Conservation (phyloP, 2,113 vertebrate species). For the Falco punctatus region DNA sequence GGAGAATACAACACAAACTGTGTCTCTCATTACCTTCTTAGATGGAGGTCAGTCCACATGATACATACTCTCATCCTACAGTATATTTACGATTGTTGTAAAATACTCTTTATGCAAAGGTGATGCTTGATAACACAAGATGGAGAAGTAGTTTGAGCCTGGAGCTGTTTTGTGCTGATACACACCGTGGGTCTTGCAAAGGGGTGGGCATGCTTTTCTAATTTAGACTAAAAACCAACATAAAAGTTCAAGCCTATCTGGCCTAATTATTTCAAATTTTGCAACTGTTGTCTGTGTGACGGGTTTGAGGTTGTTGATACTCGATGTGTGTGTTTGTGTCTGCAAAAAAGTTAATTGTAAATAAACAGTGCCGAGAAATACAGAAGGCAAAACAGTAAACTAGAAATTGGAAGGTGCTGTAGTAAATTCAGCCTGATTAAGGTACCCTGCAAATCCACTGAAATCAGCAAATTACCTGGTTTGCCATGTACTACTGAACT, state of each 20-base stretch:
- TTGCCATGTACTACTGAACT: not conserved
- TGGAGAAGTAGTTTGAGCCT: not conserved
- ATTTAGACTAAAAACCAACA: not conserved
- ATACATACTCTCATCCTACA: not conserved
- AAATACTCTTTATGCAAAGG: not conserved
- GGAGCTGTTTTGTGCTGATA: not conserved
- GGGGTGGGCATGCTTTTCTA: not conserved
- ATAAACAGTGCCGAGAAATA: not conserved
- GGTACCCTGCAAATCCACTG: not conserved
- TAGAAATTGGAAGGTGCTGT: not conserved
- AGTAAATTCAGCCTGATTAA: not conserved
- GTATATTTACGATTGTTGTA: not conserved
- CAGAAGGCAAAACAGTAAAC: not conserved
- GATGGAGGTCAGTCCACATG: rapidly evolving
- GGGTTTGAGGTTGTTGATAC: not conserved
- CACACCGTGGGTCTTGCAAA: not conserved
- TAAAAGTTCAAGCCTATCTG: not conserved
- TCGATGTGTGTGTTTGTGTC: not conserved
- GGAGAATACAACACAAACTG: not conserved
- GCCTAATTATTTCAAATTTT: constrained; percentile 3
- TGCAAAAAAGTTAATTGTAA: not conserved
- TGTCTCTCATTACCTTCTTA: not conserved
- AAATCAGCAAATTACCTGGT: not conserved
- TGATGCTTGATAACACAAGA: not conserved
- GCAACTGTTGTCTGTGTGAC: not conserved